Evolutionary conservation across 2,888 invertebrate species (phyloP), one percentile per base, ranked within the genome.

Genomic region (Lomographa bimaculata): DNA sequence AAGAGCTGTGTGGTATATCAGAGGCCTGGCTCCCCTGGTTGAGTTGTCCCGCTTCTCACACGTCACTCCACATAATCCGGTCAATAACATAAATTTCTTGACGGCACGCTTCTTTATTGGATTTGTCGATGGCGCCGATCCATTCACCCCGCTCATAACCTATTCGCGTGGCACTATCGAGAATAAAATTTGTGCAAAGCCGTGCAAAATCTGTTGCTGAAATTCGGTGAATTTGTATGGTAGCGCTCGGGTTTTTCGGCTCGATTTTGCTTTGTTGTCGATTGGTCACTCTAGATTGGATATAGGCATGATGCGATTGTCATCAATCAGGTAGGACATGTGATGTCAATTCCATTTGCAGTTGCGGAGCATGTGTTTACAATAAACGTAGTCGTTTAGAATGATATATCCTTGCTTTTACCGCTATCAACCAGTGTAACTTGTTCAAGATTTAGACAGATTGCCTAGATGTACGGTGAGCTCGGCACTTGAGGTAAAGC

Each of bases 51-150:
- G 64, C 67, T 66, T 73, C 72, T 77, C 73, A 64, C 78, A 78
- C 78, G 82, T 83, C 83, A 81, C 68, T 74, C 69, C 65, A 64
- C 70, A 82, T 83, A 85, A 83, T 80, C 78, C 79, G 83, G 81
- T 81, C 82, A 84, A 82, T 84, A 83, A 82, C 82, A 84, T 84
- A 84, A 81, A 83, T 83, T 83, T 83, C 71, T 80, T 70, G 61
- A 69, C 75, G 73, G 74, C 77, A 75, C 64, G 73, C 65, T 74
- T 76, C 83, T 80, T 81, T 85, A 85, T 84, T 83, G 79, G 76
- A 81, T 83, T 82, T 76, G 78, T 73, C 80, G 77, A 72, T 73
- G 71, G 68, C 68, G 64, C 61, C 67, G 68, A 76, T 70, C 73
- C 70, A 69, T 78, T 79, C 77, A 77, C 73, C 64, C 67, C 53